Evolutionary conservation across 2,797 vertebrate species (phyloP), one percentile per base, ranked within the genome.

Genomic region (Peromyscus attwateri): DNA sequence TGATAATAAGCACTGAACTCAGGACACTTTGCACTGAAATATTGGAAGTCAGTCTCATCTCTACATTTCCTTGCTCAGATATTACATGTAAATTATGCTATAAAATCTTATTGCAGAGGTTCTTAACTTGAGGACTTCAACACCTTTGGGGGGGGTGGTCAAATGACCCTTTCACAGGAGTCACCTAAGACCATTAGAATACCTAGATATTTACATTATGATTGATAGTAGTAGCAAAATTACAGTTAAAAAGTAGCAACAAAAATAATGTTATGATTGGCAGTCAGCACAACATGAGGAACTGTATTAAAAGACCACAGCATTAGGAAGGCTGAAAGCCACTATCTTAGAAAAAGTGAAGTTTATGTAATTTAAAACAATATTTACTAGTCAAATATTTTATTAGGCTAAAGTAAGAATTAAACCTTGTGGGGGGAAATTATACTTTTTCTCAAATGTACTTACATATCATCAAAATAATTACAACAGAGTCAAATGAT

Each of bases 401-500:
- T 76, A 49, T 49, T 52, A 2, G 49, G 5, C 37, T 71, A 19
- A 23, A 16, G 60, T 37, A 66, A 93, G 17, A 94, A 19, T 34
- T 64, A 81, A 71, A 66, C 9, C 23, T 40, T 55, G 16, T 27
- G 68, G 3, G 2, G 3, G 87, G 71, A 84, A 83, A 57, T 82
- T 64, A 55, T 60, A 34, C 1, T 2, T 64, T 94, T 55, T 23
- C 29, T 82, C 23, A 60, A 25, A 31, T 84, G 25, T 57, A 76
- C 3, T 46, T 25, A 16, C 31, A 46, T 55, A 52, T 89, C 29
- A 6, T 23, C 19, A 79, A 82, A 19, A 55, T 77, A 1, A 68
- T 95, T 92, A 89, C 66, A 52, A 73, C 13, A 49, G 1, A 62
- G n/a, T 60, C 13, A 95, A 81, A 23, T 80, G 81, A 95, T 82